Base-by-base conservation (phyloP, 2,797 vertebrate genomes). In the Cottoperca gobio region DNA sequence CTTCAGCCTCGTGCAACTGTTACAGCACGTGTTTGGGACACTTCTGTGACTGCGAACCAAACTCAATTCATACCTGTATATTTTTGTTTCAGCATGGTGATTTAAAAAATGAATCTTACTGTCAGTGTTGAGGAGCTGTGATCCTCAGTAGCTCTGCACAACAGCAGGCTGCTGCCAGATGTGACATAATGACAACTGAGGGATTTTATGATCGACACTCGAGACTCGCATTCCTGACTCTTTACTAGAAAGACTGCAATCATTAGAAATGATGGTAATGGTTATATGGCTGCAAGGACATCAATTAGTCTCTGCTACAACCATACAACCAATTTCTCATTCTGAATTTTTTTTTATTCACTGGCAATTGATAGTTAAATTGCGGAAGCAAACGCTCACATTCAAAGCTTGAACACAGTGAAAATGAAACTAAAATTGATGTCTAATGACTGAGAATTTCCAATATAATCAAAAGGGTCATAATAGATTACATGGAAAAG, bases 81-180 rank as follows among this genome's bases (percentile, higher is more conserved):
- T 40, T 40, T 8, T 12, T 8, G 26, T 57, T 31, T 35, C 23
- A 57, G 42, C 21, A 46, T 35, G 55, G 52, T 17, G 31, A 43
- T 67, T 23, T 10, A 23, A 55, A 23, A 55, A 35, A 43, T 23
- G 19, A 55, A 24, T 6, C 12, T 2, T 4, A 53, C 35, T 14
- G 49, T 45, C 26, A 19, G 42, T 5, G 53, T 10, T 26, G 31
- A 53, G 42, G 19, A 46, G 37, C 42, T 42, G 37, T 19, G 28
- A 12, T 64, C 31, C 11, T 19, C 4, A 3, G 24, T 9, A 10
- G n/a, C 4, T 2, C n/a, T 53, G 28, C 37, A 53, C 48, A 52
- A 53, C n/a, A 43, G 48, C 58, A 33, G 49, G 24, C 57, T 50
- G 68, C n/a, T 42, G 53, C 5, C 57, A 72, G 59, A 54, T 54